A percentile compares a stretch with the other conserved stretches of the same genome.
phyloP scores from a whole-genome alignment of 1,140 invertebrate species.

The Phortica variegata region DNA sequence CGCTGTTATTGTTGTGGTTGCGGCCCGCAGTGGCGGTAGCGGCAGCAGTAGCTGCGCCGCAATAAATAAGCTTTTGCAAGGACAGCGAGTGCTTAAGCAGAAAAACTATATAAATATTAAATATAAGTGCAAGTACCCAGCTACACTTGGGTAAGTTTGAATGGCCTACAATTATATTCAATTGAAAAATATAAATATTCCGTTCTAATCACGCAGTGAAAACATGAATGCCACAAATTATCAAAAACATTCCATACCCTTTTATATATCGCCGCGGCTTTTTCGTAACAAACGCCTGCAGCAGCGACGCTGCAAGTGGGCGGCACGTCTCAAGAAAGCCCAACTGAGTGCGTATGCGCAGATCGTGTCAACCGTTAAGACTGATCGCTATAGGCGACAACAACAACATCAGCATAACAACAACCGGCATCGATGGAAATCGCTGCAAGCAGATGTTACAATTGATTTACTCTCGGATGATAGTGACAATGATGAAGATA shows the following conservation, averaged over 20 bases:
- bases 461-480: conserved; percentile 49
- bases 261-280: conserved; percentile 40
- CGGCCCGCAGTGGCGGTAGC: conserved; percentile 5
- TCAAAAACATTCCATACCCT: conserved; percentile 52
- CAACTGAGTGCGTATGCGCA: conserved; percentile 24
- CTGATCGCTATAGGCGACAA: conserved; percentile 17
- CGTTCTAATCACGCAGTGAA: background rate
- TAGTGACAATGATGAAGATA: background rate
- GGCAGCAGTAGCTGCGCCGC: background rate
- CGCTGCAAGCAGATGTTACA: conserved; percentile 34
- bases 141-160: background rate
- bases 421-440: conserved; percentile 6
- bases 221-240: conserved; percentile 27
- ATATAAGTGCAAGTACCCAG: background rate
- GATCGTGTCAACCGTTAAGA: conserved; percentile 22
- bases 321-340: conserved; percentile 31
- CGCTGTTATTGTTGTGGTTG: background rate
- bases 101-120: conserved; percentile 7
- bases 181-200: background rate
- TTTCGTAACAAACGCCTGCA: conserved; percentile 47
- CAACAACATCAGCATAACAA: conserved; percentile 22
- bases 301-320: conserved; percentile 35
- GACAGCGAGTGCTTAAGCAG: background rate
- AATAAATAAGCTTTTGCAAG: background rate
- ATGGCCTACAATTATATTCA: conserved; percentile 2